Evolutionary conservation across 2,797 vertebrate species (phyloP), one percentile per base, ranked within the genome.

Genomic region (Leptodactylus fallax): DNA sequence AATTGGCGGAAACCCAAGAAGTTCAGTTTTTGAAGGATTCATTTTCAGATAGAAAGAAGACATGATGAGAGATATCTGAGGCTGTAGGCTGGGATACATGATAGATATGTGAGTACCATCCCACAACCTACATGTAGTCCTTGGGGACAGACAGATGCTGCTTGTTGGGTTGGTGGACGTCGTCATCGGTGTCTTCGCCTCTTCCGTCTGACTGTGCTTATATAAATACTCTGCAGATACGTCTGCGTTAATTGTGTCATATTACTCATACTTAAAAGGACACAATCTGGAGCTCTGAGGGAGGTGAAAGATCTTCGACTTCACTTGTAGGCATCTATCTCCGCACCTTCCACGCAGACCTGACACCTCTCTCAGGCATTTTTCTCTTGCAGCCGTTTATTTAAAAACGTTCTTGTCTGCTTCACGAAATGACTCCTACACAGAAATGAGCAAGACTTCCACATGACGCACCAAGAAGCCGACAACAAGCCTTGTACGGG

Each of bases 371-470:
- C 71, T 77, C 47, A n/a, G 12, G 53, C n/a, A 11, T 76, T 23
- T 23, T 76, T 49, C 10, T 5, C 6, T 14, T 23, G n/a, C 74
- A 23, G 74, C 16, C 45, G 8, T 21, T n/a, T 58, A 36, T 36
- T n/a, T 45, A 49, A n/a, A 72, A 72, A 10, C 9, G 12, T 77
- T 53, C 21, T 53, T 14, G 23, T 51, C 74, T 53, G 21, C 47
- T 53, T 7, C 49, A 77, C 49, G 1, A 53, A 23, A 53, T 13
- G 49, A 51, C 74, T 77, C 74, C 74, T 23, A 77, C 74, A 23
- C 74, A 77, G 74, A 53, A 77, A 77, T 77, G 74, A 77, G 74
- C 21, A 77, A 51, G 21, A 53, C 74, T 51, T 77, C 49, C 10
- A 3, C 6, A 53, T 77, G 74, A 77, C 74, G 47, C 49, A 7